Conservation (phyloP, 2,888 invertebrate species). For the Cremastinae sp. region DNA sequence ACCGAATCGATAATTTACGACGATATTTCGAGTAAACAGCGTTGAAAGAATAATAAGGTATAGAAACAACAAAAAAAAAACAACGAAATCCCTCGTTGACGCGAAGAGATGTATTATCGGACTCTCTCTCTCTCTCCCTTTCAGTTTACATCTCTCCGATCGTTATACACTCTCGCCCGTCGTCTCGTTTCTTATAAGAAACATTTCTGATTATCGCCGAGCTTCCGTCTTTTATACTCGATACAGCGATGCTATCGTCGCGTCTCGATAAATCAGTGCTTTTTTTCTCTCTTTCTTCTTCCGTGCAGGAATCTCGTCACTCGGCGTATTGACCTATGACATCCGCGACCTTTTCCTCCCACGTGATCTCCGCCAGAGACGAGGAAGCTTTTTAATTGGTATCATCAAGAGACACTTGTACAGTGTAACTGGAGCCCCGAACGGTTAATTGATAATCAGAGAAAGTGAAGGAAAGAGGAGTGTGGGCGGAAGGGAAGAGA, state of each 20-base stretch:
- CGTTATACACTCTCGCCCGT: not conserved
- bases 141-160: not conserved
- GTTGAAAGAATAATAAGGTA: too few relatives aligned
- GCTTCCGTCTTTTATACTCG: too few relatives aligned
- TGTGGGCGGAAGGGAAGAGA: too few relatives aligned
- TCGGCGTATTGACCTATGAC: constrained; percentile 23
- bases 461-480: constrained; percentile 4
- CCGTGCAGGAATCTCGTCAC: constrained; percentile 1
- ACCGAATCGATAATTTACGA: constrained; percentile 28
- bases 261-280: too few relatives aligned
- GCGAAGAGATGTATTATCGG: not conserved
- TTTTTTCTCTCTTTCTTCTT: constrained; percentile 9
- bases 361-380: constrained; percentile 4
- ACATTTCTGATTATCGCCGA: constrained; percentile 1
- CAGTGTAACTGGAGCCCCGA: constrained; percentile 27
- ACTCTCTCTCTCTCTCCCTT: not conserved
- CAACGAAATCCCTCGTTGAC: not conserved
- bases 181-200: too few relatives aligned
- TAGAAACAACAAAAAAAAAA: not conserved
- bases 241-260: too few relatives aligned
- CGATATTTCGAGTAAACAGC: not conserved
- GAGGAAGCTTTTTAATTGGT: constrained; percentile 57
- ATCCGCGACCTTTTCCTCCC: constrained; percentile 14
- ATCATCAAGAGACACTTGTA: constrained; percentile 57
- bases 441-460: constrained; percentile 57